Conservation (phyloP, 2,113 vertebrate species). For the Aptenodytes patagonicus region DNA sequence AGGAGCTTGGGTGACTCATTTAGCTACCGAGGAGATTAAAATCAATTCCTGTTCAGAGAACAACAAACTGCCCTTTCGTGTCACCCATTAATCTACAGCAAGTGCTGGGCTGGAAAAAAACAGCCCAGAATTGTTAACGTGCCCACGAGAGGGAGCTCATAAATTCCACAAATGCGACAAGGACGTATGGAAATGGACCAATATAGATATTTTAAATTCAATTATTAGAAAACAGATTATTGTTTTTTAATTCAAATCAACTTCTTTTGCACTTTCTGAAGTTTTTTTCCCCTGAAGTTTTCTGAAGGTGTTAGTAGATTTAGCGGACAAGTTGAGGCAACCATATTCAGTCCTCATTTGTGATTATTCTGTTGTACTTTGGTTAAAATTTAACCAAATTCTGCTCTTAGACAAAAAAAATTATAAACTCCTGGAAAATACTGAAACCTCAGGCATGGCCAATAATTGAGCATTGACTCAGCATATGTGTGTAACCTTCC, state of each 20-base stretch:
- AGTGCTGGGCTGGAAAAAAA: neutral
- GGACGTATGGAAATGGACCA: neutral
- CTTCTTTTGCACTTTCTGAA: neutral
- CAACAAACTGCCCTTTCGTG: neutral
- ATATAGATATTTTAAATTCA: neutral
- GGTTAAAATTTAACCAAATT: neutral
- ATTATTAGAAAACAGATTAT: neutral
- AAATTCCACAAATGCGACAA: neutral
- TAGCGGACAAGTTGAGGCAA: neutral
- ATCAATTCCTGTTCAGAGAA: neutral
- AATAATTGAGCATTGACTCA: neutral
- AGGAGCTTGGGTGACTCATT: neutral
- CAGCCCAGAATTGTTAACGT: neutral
- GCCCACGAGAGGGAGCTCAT: conserved; percentile 41
- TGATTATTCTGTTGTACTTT: neutral
- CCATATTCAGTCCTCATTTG: accelerated
- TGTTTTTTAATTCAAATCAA: neutral
- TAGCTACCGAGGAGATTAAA: neutral
- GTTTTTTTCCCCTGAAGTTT: neutral
- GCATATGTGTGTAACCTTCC: neutral
- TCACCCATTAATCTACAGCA: neutral
- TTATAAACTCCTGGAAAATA: neutral
- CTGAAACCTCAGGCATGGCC: neutral
- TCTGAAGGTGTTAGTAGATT: neutral
- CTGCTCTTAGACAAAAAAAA: neutral